Evolutionary conservation across 1,140 invertebrate genomes (phyloP), one percentile per base, ranked within the genome.

Genomic region (Sarcophaga peregrina): DNA sequence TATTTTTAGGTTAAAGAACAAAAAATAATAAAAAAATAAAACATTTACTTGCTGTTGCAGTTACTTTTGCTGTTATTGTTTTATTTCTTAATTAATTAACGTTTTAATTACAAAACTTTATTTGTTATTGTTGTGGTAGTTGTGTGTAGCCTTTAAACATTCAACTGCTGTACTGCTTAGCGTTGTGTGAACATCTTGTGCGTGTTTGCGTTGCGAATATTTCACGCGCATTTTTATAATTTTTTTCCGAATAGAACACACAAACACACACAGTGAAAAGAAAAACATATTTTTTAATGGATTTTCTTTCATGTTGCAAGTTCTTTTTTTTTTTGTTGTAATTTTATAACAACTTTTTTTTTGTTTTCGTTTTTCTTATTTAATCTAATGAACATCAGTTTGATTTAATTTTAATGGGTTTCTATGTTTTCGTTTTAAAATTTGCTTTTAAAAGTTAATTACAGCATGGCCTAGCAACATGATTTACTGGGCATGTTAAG

Each of bases 401-500:
- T 58, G 54, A 58, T 58, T 58, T 58, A 13, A n/a, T 58, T 58
- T 58, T 58, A 58, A 58, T 58, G 54, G 54, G 7, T 58, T 58
- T 58, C 20, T 68, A 68, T 68, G 62, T 68, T 68, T 68, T 58
- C n/a, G 15, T n/a, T 58, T 58, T n/a, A n/a, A n/a, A n/a, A n/a
- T 58, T 58, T n/a, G 15, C 54, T 68, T 68, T 68, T n/a, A 68
- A 68, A 20, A 68, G 62, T 68, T 68, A 68, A 68, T 68, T 68
- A 68, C 62, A 68, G 8, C n/a, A n/a, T 68, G 62, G 62, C 62
- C n/a, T 25, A 68, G 1, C 25, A 37, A 4, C n/a, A 68, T 68
- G 62, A 68, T 68, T 68, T 68, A 68, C 62, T 68, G 62, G 62
- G 10, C 62, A 68, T 68, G 62, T 68, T 68, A 25, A 68, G 62